Evolutionary conservation across 2,797 vertebrate genomes (phyloP).

Genomic region (Molossus alvarezi): DNA sequence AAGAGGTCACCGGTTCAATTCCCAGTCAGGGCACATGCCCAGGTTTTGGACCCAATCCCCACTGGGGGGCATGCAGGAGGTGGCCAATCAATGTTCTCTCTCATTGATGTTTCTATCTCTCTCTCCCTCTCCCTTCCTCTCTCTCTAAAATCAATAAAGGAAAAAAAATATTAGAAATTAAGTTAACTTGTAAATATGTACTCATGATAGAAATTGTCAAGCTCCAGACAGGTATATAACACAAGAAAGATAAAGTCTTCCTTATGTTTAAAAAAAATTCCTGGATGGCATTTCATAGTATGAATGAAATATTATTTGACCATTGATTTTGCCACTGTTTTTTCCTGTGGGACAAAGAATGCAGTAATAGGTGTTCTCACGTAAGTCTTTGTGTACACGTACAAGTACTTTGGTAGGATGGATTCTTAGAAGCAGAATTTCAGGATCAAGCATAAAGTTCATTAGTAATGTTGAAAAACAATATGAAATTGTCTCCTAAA

Average conservation of each 20-base stretch:
- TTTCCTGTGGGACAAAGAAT: neutral
- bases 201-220: neutral
- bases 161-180: neutral
- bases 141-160: no score
- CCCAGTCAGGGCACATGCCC: no score
- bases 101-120: no score
- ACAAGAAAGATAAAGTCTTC: neutral
- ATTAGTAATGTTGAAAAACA: slow-evolving; percentile 34
- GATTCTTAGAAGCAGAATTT: slow-evolving; percentile 39
- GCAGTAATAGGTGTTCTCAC: neutral
- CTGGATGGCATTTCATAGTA: neutral
- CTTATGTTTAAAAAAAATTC: neutral
- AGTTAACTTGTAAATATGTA: neutral
- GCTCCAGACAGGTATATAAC: neutral
- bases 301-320: neutral
- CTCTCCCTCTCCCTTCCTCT: no score
- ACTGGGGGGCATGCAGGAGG: no score
- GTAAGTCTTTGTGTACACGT: neutral
- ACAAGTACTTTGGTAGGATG: neutral
- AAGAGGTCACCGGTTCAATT: no score
- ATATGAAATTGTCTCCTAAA: slow-evolving; percentile 20
- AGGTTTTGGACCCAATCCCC: no score
- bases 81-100: no score
- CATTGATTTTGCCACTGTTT: neutral
- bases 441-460: neutral